A percentile compares a stretch with the other conserved stretches of the same genome.
phyloP scores from a whole-genome alignment of 92 coral and sea anemone genomes.

The Anthopleura xanthogrammica region DNA sequence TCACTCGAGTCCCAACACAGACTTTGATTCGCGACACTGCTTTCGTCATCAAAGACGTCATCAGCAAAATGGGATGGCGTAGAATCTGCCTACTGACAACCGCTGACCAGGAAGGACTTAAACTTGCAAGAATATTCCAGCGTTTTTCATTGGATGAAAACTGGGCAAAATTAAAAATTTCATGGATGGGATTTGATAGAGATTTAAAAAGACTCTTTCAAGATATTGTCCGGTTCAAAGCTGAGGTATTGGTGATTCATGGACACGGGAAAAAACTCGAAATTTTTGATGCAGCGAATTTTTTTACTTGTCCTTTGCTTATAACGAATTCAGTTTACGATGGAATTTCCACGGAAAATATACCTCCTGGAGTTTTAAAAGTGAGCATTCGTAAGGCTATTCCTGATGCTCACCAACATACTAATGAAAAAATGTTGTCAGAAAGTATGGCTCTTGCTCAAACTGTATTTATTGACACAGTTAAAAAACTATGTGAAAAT shows the following conservation, averaged over 20 bases:
- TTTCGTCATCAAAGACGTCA: constrained; percentile 40
- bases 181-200: constrained; percentile 22
- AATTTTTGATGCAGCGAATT: not conserved
- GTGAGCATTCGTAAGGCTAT: constrained; percentile 10
- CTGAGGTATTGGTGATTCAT: constrained; percentile 38
- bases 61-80: constrained; percentile 67
- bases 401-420: not conserved
- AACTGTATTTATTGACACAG: constrained; percentile 8
- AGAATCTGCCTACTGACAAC: constrained; percentile 36
- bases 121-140: constrained; percentile 30
- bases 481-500: constrained; percentile 1
- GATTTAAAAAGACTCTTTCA: not conserved
- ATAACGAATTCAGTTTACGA: constrained; percentile 20
- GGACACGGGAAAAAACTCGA: not conserved
- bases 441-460: constrained; percentile 14
- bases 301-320: constrained; percentile 23
- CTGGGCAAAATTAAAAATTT: constrained; percentile 14
- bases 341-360: constrained; percentile 23
- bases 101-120: constrained; percentile 39
- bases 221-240: constrained; percentile 4
- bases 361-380: constrained; percentile 47
- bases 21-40: constrained; percentile 20
- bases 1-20: constrained; percentile 26
- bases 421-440: not conserved
- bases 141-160: constrained; percentile 26